These are phyloP conservation scores for Drosophila mimica DNA, from an alignment of 2,888 invertebrate species.

Conservation along the genomic window DNA sequence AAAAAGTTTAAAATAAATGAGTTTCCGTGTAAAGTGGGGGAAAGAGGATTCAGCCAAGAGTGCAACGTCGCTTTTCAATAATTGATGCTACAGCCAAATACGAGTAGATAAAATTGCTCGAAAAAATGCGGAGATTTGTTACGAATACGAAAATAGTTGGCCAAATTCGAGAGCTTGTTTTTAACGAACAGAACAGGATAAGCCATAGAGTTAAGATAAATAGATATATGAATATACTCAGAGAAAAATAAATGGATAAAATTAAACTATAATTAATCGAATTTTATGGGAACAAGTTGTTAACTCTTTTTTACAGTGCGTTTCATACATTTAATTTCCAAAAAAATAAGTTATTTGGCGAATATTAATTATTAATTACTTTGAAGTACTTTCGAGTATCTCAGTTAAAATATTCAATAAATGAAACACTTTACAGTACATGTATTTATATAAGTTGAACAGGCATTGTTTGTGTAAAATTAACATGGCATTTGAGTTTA, in stretches of 20 bases:
- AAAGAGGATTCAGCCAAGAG: background rate
- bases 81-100: slow-evolving; percentile 44
- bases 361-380: background rate
- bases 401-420: background rate
- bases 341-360: background rate
- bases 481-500: slow-evolving; percentile 4
- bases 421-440: background rate
- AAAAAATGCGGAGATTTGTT: slow-evolving; percentile 41
- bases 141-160: slow-evolving; percentile 17
- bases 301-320: rapidly evolving
- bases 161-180: slow-evolving; percentile 26
- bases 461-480: slow-evolving; percentile 6
- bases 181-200: slow-evolving; percentile 4
- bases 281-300: background rate
- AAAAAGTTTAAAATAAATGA: slow-evolving; percentile 34
- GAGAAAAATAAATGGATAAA: background rate
- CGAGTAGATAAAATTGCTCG: slow-evolving; percentile 37
- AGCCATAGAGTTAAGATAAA: slow-evolving; percentile 5
- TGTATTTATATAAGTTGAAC: background rate
- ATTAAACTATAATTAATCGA: background rate
- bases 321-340: background rate
- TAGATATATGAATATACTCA: background rate
- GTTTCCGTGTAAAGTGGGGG: background rate
- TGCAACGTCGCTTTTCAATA: slow-evolving; percentile 48
- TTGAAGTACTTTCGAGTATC: background rate